Percentiles rank a stretch among this genome's conserved stretches.
These are phyloP conservation scores for Nasonovia ribisnigri DNA, from an alignment of 2,888 invertebrate species.

Conservation along the genomic window DNA sequence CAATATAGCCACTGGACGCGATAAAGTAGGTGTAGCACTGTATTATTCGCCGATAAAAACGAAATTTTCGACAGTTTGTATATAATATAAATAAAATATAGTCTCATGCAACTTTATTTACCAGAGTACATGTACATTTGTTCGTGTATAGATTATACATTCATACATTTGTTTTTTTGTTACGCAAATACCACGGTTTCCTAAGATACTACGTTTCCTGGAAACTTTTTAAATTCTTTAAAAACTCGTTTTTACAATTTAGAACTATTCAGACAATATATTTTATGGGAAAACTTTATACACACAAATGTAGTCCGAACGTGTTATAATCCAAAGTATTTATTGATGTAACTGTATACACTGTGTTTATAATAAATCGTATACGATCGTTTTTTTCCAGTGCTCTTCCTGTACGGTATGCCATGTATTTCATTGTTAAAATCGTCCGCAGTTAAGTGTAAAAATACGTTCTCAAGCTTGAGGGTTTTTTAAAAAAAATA, in stretches of 20 bases:
- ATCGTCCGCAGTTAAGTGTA: not conserved
- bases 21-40: not conserved
- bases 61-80: not conserved
- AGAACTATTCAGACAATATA: conserved; percentile 41
- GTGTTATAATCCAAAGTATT: conserved; percentile 49
- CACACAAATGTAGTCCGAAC: conserved; percentile 1
- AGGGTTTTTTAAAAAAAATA: not conserved
- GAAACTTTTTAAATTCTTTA: conserved; percentile 36
- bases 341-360: conserved; percentile 29
- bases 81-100: not conserved
- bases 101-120: not conserved
- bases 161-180: not conserved
- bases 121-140: not conserved
- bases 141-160: not conserved
- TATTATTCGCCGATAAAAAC: not conserved
- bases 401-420: not conserved
- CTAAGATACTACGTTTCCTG: not conserved
- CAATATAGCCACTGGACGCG: not conserved
- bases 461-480: not conserved
- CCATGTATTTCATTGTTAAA: not conserved
- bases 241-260: conserved; percentile 33
- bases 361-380: conserved; percentile 24
- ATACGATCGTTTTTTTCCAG: not conserved
- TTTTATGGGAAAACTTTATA: conserved; percentile 32
- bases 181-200: not conserved